These are phyloP conservation scores for Ectropis crepuscularia DNA, from an alignment of 2,888 invertebrate genomes.

Conservation along the genomic window DNA sequence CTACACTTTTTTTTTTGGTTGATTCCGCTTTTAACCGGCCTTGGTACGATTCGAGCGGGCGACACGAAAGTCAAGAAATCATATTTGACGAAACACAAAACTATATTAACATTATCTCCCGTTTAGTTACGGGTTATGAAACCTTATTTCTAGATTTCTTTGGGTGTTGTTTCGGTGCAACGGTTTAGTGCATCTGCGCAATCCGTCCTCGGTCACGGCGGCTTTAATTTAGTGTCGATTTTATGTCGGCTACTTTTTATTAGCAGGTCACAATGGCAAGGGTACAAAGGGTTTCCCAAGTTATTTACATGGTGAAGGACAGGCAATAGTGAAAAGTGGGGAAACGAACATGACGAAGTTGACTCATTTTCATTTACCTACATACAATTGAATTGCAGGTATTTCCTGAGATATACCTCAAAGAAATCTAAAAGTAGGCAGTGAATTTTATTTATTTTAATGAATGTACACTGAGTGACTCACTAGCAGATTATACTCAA, in stretches of 20 bases:
- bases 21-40: slow-evolving; percentile 67
- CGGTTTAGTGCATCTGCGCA: slow-evolving; percentile 40
- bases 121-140: slow-evolving; percentile 67
- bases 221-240: slow-evolving; percentile 34
- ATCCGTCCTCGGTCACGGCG: slow-evolving; percentile 39
- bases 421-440: no score
- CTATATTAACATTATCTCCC: slow-evolving; percentile 58
- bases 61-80: slow-evolving; percentile 66
- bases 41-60: slow-evolving; percentile 64
- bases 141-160: slow-evolving; percentile 40
- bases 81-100: slow-evolving; percentile 65
- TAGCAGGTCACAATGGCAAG: slow-evolving; percentile 9
- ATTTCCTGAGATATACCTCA: no score
- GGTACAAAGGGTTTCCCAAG: slow-evolving; percentile 17
- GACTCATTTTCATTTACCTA: not conserved
- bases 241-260: slow-evolving; percentile 23
- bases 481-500: no score
- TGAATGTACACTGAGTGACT: no score
- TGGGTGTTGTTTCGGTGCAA: slow-evolving; percentile 40
- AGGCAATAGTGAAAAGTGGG: slow-evolving; percentile 4
- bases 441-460: no score
- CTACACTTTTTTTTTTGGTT: slow-evolving; percentile 65
- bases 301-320: slow-evolving; percentile 4
- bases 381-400: no score
- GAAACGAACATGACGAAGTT: slow-evolving; percentile 1